These are phyloP conservation scores for Corythaeola cristata DNA, from an alignment of 2,113 vertebrate genomes.

Conservation along the genomic window DNA sequence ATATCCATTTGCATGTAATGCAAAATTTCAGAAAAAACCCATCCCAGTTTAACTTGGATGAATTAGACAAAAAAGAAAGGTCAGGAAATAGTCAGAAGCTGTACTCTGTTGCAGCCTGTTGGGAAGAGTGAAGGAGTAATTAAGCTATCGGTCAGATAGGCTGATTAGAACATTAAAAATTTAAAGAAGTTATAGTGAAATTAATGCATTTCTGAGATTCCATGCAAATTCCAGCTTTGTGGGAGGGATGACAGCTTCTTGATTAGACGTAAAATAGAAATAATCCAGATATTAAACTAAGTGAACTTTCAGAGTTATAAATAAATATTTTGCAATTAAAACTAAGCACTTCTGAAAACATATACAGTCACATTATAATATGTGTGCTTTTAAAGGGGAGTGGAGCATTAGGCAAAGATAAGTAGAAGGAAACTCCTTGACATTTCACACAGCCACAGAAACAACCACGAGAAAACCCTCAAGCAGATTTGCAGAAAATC, in stretches of 20 bases:
- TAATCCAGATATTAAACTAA: neutral
- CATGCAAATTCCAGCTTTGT: neutral
- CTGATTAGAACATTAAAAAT: slow-evolving; percentile 10
- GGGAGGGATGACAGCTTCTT: neutral
- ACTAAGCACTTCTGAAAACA: neutral
- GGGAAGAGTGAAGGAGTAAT: slow-evolving; percentile 23
- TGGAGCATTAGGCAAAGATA: neutral
- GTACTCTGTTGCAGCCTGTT: neutral
- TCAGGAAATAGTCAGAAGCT: neutral
- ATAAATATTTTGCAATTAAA: neutral
- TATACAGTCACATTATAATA: neutral
- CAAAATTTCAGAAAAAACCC: neutral
- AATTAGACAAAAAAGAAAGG: neutral
- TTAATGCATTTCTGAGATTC: neutral
- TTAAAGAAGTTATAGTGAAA: neutral
- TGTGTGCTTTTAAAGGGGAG: neutral
- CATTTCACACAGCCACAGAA: neutral
- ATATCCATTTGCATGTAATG: neutral
- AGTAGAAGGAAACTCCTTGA: neutral
- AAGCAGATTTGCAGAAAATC: neutral
- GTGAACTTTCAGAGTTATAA: neutral
- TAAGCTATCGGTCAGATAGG: neutral
- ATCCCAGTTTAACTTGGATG: neutral
- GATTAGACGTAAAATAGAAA: neutral
- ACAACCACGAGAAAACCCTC: neutral